These are phyloP conservation scores for Anoplopoma fimbria DNA, from an alignment of 2,113 vertebrate species.

Conservation along the genomic window DNA sequence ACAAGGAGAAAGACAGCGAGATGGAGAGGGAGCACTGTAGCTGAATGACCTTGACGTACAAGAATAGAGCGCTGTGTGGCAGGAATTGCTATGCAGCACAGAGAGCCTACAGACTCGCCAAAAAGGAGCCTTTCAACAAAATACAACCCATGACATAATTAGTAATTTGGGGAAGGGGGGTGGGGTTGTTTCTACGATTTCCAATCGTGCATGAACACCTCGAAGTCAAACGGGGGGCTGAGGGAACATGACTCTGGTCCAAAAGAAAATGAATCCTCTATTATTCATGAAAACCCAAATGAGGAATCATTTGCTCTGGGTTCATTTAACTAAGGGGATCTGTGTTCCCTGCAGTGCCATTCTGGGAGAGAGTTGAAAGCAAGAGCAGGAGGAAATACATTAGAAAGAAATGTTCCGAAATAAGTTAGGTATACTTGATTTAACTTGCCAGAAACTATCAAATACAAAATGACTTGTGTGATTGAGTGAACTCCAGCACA, in stretches of 20 bases:
- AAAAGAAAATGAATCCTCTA: constrained; percentile 63
- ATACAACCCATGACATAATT: constrained; percentile 43
- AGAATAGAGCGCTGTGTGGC: constrained; percentile 37
- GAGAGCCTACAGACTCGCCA: constrained; percentile 4
- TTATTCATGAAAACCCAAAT: constrained; percentile 65
- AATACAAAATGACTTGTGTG: constrained; percentile 6
- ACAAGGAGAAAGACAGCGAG: constrained; percentile 27
- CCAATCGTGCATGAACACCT: constrained; percentile 50
- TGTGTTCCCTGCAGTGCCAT: constrained; percentile 15
- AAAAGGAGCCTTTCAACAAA: constrained; percentile 47
- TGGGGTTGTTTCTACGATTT: constrained; percentile 36
- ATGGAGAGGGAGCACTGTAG: constrained; percentile 37
- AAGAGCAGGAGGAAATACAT: constrained; percentile 19
- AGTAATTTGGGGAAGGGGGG: constrained; percentile 16
- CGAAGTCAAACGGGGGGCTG: constrained; percentile 49
- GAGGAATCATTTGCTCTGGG: constrained; percentile 61
- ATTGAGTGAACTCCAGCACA: background rate
- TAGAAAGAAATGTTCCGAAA: constrained; percentile 14
- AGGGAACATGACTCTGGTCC: constrained; percentile 56
- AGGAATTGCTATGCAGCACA: constrained; percentile 36
- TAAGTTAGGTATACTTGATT: constrained; percentile 13
- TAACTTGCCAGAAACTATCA: constrained; percentile 31
- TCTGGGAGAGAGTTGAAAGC: constrained; percentile 2
- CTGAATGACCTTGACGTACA: constrained; percentile 67
- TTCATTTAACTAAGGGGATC: constrained; percentile 52